Evolutionary conservation across 2,888 invertebrate species (phyloP), one percentile per base, ranked within the genome.

Genomic region (Caradrina kadenii): DNA sequence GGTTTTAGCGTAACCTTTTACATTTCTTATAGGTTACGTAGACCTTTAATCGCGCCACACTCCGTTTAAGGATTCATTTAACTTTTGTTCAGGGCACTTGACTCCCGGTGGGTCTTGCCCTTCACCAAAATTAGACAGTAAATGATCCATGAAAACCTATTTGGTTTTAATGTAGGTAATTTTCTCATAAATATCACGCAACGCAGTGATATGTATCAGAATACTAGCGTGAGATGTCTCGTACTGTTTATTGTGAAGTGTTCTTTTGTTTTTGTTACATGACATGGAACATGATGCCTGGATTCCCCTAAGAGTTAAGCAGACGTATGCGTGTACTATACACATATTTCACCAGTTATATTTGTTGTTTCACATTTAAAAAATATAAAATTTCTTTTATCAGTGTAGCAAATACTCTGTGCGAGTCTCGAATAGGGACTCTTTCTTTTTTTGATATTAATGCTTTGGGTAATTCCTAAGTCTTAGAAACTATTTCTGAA

Each of bases 91-190:
- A 53, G 45, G 79, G 61, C 26, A 59, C 58, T 79, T 75, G 61
- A 74, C 21, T 62, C 75, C n/a, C 73, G 54, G 22, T 39, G 64
- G 59, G 58, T 55, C n/a, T 50, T 64, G 50, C 75, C 80, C 58
- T 66, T 79, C 31, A 35, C 50, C 11, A 39, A 61, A 74, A 79
- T 79, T 79, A 79, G 31, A 61, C 11, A 6, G 65, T n/a, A 73
- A 76, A 76, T 75, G 79, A 79, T 79, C 73, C 74, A 42, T 75
- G 53, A 59, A 61, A 66, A 73, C 80, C 75, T 73, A 62, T 59
- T 58, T n/a, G 11, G 49, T 74, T 75, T 77, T 56, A 78, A 62
- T 53, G 48, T 78, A n/a, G 58, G 45, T 61, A 61, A 61, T 72
- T 58, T 78, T 62, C 21, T 26, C n/a, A 35, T 69, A 72, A 78